Base-by-base conservation (phyloP, 2,113 vertebrate genomes). In the Caloenas nicobarica region DNA sequence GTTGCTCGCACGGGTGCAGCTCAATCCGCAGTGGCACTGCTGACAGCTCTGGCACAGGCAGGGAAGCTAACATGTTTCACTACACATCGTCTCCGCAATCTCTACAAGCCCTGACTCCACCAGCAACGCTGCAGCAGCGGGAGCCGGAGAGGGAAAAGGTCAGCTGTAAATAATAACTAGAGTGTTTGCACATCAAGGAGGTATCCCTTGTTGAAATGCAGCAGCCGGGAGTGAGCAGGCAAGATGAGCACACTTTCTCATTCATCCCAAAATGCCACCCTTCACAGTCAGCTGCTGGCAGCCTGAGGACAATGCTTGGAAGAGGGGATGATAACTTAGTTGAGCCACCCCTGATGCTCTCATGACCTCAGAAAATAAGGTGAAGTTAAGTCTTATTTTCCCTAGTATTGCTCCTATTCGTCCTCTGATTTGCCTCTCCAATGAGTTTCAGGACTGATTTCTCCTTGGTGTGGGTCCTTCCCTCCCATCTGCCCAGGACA, bases 121-220 rank as follows among this genome's bases (percentile, higher is more conserved):
- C 66, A 88, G 88, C 1, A 0, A 26, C 23, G 80, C 77, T 51
- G 69, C 36, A 26, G 73, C 71, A 91, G 79, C 11, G 0, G 81
- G 86, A 93, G 83, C 44, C 71, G 44, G 62, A 78, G 92, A 65
- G 68, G 80, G 51, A 86, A 96, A 93, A 95, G 78, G 90, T 95
- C 86, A 93, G 68, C 71, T 95, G 88, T 92, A 94, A 94, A 91
- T 93, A 95, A 95, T 85, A 95, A 61, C 86, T 53, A 12, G 57
- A 82, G 33, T 44, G 70, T 89, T 92, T 91, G 89, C 86, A 87
- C 91, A 89, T 85, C 86, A 73, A 81, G 96, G 69, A 89, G 83
- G 70, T 79, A 58, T 94, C 91, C 70, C 85, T 92, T 16, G 1
- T 61, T 84, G 65, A 81, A 92, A 91, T 82, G 81, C 91, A 95